A percentile compares a stretch with the other conserved stretches of the same genome.
These are phyloP conservation scores for Plectus sambesii DNA, from an alignment of 1,140 invertebrate species.

Conservation along the genomic window DNA sequence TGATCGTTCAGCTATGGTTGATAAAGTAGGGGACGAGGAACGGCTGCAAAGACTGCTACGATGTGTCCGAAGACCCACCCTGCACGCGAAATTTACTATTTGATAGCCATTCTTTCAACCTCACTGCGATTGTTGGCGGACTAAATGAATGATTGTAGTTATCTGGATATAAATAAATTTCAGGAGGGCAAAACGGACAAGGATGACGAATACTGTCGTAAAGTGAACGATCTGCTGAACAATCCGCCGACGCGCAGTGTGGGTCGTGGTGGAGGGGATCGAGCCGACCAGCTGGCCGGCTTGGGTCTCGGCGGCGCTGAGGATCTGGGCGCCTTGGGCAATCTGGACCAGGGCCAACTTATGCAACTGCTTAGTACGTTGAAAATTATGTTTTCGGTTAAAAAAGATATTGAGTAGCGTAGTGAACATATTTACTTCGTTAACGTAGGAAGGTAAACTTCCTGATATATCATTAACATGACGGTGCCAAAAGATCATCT, in stretches of 20 bases:
- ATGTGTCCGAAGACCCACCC: too few species aligned
- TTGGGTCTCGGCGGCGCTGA: conserved; percentile 57
- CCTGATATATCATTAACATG: neutral
- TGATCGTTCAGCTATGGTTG: too few species aligned
- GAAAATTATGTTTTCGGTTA: too few species aligned
- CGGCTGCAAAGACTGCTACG: too few species aligned
- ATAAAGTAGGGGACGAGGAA: too few species aligned
- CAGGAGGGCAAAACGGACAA: conserved; percentile 54
- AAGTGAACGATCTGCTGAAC: conserved; percentile 84
- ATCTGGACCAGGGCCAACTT: conserved; percentile 90
- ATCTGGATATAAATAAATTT: too few species aligned
- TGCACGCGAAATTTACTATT: too few species aligned
- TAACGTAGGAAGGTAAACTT: neutral
- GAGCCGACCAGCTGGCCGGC: conserved; percentile 44
- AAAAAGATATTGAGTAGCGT: too few species aligned
- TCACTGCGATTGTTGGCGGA: too few species aligned
- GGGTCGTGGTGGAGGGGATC: conserved; percentile 49
- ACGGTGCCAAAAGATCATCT: neutral
- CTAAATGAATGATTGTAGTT: too few species aligned
- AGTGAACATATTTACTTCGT: neutral
- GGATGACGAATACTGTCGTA: conserved; percentile 45
- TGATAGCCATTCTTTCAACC: too few species aligned
- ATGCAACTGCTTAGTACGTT: conserved; percentile 73
- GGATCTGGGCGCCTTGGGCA: conserved; percentile 78
- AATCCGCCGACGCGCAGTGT: conserved; percentile 75